These are phyloP conservation scores for Sialis fuliginosa DNA, from an alignment of 2,888 invertebrate species.

Conservation along the genomic window DNA sequence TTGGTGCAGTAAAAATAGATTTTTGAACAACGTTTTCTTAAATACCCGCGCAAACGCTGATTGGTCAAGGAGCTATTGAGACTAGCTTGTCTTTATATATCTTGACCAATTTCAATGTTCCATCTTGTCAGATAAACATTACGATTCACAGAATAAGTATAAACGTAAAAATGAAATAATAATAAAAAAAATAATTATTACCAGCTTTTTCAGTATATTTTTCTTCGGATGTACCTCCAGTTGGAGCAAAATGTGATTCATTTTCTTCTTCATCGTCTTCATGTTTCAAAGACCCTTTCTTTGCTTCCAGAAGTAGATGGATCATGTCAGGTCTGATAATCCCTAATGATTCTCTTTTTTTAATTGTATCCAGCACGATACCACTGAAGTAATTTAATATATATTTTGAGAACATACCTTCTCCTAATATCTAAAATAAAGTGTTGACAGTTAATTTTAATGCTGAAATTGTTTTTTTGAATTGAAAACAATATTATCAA, in stretches of 20 bases:
- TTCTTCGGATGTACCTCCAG: background rate
- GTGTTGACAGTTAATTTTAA: background rate
- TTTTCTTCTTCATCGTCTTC: slow-evolving; percentile 10
- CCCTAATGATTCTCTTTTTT: slow-evolving; percentile 11
- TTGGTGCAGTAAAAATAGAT: too few relatives aligned
- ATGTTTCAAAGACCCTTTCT: slow-evolving; percentile 20
- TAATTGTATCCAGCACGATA: slow-evolving; percentile 12
- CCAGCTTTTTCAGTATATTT: background rate
- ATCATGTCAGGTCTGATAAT: slow-evolving; percentile 27
- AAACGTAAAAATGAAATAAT: too few relatives aligned
- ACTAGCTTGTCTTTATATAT: too few relatives aligned
- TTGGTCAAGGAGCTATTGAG: too few relatives aligned
- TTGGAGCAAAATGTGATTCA: slow-evolving; percentile 4
- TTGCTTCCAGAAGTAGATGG: slow-evolving; percentile 34
- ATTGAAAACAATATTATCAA: background rate
- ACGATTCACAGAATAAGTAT: too few relatives aligned
- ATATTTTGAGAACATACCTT: slow-evolving; percentile 7
- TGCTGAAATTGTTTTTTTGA: background rate
- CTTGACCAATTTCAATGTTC: too few relatives aligned
- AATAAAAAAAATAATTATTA: too few relatives aligned
- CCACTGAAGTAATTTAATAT: slow-evolving; percentile 11
- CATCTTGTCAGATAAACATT: too few relatives aligned
- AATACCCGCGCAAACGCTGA: too few relatives aligned
- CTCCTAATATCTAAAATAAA: slow-evolving; percentile 8
- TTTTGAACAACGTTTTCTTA: too few relatives aligned